Base-by-base conservation (phyloP, 2,797 vertebrate species). In the Sebastes variabilis region DNA sequence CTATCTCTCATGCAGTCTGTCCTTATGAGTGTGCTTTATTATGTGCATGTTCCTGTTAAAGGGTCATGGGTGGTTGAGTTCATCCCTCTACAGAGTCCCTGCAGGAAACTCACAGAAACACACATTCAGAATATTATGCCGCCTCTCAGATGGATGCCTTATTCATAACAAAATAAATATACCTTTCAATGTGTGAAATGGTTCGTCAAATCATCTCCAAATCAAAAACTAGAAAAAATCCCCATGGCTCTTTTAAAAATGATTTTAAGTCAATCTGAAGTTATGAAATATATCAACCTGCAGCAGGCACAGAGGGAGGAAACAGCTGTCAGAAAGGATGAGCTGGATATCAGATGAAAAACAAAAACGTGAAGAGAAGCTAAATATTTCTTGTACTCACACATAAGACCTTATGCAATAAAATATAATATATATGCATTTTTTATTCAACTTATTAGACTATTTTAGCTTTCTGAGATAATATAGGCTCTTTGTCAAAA, bases 321-420 rank as follows among this genome's bases (percentile, higher is more conserved):
- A 67, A 60, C 20, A 62, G 5, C 55, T 82, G 73, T 78, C 74
- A 81, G 12, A 18, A 27, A 38, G 30, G 46, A 80, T 79, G 3
- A 76, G 49, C 13, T 25, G 22, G 49, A 73, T 59, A 36, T 42
- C n/a, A 61, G 18, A 82, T 58, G 34, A 78, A 64, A 59, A 66
- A 36, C 11, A 67, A 65, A 73, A 54, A 20, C 12, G 25, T 32
- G n/a, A 42, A 58, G 49, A 38, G 25, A 64, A 66, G 13, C 14
- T 30, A 12, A 6, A 25, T 16, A 32, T 55, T 12, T 77, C 5
- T 59, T 2, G 8, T 22, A 6, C 4, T 52, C 11, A 24, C 12
- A 32, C 4, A 59, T 27, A 10, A 58, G 4, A 18, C 2, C 2
- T 27, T 10, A 30, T 20, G 12, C 29, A 30, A 60, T 20, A 9